A percentile compares a stretch with the other conserved stretches of the same genome.
Conservation (phyloP, 2,888 invertebrate genomes). For the Plebejus argus region DNA sequence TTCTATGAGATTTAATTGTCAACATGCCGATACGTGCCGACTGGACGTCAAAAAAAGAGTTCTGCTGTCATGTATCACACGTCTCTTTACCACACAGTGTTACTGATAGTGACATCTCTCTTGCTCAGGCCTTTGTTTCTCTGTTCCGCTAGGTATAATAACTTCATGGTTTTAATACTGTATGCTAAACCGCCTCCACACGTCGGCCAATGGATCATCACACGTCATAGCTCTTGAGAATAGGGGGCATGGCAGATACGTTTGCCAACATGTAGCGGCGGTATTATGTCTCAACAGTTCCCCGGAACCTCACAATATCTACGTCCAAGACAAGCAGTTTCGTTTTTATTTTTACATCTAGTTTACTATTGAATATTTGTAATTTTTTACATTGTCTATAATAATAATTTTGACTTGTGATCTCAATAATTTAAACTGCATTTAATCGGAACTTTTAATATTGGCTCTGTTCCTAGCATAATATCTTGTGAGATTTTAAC, state of each 20-base stretch:
- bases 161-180: no score
- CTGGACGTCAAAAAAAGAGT: no score
- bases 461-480: constrained; percentile 33
- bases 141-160: no score
- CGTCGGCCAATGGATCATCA: not conserved
- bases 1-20: no score
- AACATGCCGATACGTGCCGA: no score
- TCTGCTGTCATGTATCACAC: no score
- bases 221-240: not conserved
- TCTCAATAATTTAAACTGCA: constrained; percentile 30
- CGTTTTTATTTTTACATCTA: constrained; percentile 5
- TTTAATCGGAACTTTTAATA: constrained; percentile 23
- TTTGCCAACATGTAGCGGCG: not conserved
- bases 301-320: not conserved
- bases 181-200: not conserved
- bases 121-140: no score
- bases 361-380: constrained; percentile 17
- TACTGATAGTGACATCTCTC: no score
- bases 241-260: not conserved
- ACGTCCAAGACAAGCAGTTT: constrained; percentile 13
- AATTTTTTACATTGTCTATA: constrained; percentile 15
- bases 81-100: no score
- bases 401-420: constrained; percentile 24
- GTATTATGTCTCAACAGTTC: not conserved
- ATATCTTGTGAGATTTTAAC: constrained; percentile 62